Conservation (phyloP, 1,140 invertebrate genomes). For the Pemphigus obesinymphae region DNA sequence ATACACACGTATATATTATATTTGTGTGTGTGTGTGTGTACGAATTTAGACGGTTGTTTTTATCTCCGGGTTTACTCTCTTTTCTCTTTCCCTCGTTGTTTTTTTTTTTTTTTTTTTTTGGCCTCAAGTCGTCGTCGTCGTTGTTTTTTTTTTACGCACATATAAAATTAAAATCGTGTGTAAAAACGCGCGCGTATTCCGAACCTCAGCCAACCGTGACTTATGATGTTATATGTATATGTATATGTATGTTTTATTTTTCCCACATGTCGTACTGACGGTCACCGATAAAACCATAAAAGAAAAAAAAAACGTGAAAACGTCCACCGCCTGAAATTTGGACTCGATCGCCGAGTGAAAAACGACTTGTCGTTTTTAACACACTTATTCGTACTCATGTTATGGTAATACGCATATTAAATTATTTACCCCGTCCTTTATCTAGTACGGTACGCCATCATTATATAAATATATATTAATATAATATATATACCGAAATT, state of each 20-base stretch:
- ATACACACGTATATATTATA: no score
- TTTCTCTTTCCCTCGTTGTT: background rate
- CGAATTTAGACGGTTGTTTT: conserved; percentile 20
- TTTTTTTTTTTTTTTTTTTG: background rate
- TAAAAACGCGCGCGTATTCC: background rate
- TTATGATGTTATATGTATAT: no score
- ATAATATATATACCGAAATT: no score
- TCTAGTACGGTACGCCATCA: no score
- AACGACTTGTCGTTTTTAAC: background rate
- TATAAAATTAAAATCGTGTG: conserved; percentile 27
- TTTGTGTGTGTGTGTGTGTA: background rate
- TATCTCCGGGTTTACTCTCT: background rate
- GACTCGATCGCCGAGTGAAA: background rate
- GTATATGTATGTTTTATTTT: background rate
- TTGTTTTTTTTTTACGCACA: background rate
- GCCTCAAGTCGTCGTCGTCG: background rate
- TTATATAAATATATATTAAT: no score
- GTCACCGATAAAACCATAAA: background rate
- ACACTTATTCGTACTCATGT: background rate
- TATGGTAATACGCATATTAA: background rate
- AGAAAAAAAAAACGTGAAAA: background rate
- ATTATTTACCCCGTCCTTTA: no score
- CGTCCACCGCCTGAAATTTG: background rate
- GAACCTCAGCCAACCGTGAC: background rate
- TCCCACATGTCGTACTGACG: conserved; percentile 16